phyloP scores from a whole-genome alignment of 2,797 vertebrate genomes.

The Pipistrellus nathusii region DNA sequence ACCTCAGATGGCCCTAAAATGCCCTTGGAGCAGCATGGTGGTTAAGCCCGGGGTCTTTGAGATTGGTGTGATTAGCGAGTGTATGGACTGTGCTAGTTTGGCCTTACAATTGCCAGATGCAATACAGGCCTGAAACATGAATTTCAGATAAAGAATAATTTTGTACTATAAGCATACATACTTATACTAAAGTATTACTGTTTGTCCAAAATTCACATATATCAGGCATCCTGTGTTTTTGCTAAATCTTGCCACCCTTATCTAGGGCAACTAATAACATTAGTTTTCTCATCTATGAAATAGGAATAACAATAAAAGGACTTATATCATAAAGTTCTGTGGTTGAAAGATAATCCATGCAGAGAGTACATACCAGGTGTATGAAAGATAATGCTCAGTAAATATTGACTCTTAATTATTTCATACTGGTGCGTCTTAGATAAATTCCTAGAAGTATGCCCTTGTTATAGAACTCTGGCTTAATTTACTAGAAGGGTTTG shows the following conservation, averaged over 20 bases:
- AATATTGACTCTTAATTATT: background rate
- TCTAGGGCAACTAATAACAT: background rate
- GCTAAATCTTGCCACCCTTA: background rate
- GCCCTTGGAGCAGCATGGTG: background rate
- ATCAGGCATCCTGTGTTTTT: background rate
- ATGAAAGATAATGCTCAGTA: background rate
- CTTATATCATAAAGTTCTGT: background rate
- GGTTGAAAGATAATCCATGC: background rate
- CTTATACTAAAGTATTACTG: background rate
- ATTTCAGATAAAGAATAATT: background rate
- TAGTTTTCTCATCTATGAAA: background rate
- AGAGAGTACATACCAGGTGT: background rate
- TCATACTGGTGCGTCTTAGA: background rate
- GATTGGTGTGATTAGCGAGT: background rate
- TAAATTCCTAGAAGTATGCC: background rate
- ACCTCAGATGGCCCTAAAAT: background rate
- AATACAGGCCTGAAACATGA: background rate
- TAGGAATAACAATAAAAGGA: background rate
- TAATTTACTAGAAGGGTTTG: background rate
- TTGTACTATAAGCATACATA: background rate
- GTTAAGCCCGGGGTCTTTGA: background rate
- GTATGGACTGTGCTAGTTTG: background rate
- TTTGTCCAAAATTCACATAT: background rate
- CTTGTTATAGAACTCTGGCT: background rate
- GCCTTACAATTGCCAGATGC: background rate